Evolutionary conservation across 2,113 vertebrate genomes (phyloP).

Genomic region (Sminthopsis crassicaudata): DNA sequence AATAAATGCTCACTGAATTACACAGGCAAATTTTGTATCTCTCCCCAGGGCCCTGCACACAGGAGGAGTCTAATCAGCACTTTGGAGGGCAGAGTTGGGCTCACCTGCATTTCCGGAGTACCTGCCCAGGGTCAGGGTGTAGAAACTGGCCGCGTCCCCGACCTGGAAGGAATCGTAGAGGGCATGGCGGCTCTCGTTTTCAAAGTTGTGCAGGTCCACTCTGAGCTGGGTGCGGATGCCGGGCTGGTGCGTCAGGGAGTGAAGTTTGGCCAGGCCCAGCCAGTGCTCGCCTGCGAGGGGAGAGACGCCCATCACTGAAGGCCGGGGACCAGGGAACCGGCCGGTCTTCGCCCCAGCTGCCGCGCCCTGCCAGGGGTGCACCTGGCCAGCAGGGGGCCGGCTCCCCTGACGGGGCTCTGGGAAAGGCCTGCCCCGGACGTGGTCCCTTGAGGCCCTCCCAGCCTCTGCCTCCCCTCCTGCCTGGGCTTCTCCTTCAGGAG

Average conservation of each 20-base stretch:
- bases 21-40: background rate
- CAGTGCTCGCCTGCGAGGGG: constrained; percentile 10
- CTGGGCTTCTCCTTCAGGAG: background rate
- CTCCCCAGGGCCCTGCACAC: background rate
- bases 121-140: background rate
- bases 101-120: constrained; percentile 16
- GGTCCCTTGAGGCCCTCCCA: too few relatives aligned
- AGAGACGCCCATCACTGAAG: background rate
- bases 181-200: background rate
- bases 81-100: background rate
- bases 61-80: background rate
- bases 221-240: background rate
- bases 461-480: background rate
- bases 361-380: background rate
- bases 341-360: background rate
- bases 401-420: background rate
- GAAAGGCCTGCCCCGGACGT: too few relatives aligned
- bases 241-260: background rate
- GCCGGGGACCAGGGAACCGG: background rate
- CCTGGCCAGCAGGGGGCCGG: background rate
- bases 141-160: background rate
- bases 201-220: background rate
- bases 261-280: constrained; percentile 21
- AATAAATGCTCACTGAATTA: background rate
- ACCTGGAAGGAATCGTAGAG: background rate